Evolutionary conservation across 2,888 invertebrate genomes (phyloP), one percentile per base, ranked within the genome.

Genomic region (Cenopis cana): DNA sequence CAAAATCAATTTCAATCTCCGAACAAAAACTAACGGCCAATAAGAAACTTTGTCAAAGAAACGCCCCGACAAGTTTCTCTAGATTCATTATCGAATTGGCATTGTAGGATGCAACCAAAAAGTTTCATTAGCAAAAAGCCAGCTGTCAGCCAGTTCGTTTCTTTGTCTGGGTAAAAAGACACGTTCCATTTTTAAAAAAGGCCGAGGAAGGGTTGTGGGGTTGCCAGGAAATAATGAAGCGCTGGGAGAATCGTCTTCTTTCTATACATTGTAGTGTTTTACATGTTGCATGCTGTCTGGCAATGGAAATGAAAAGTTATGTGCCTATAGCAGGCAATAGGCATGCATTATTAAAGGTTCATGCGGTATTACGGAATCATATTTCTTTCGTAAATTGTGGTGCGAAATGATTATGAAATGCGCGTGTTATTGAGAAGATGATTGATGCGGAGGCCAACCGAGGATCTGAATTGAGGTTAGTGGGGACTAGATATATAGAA

Each of bases 61-160:
- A 68, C 29, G 69, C 52, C 33, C 65, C 49, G 24, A 46, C 46
- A 38, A 65, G 41, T 60, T 70, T 76, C 73, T 67, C 72, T 70
- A 69, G 68, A 76, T 77, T 82, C 80, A 83, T 82, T 85, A 85
- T 83, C 81, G 76, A 81, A 85, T 84, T 82, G 81, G 74, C 74
- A 73, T 74, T 72, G 79, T 79, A 78, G 81, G 79, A 82, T 81
- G 80, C 77, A 79, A 73, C 81, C 84, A 82, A 87, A 87, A 85
- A 86, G 82, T 87, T 89, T 88, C 88, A 89, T 89, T 87, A 88
- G 82, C 78, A 81, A 82, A 87, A 82, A 87, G 86, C 84, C 82
- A 82, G 85, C 80, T 78, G 77, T 41, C 77, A 75, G 72, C 76
- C 50, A 65, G 74, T 77, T 79, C 74, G 78, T 75, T 81, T 79